A percentile compares a stretch with the other conserved stretches of the same genome.
Conservation (phyloP, 2,888 invertebrate genomes). For the Drosophila mayaguana region DNA sequence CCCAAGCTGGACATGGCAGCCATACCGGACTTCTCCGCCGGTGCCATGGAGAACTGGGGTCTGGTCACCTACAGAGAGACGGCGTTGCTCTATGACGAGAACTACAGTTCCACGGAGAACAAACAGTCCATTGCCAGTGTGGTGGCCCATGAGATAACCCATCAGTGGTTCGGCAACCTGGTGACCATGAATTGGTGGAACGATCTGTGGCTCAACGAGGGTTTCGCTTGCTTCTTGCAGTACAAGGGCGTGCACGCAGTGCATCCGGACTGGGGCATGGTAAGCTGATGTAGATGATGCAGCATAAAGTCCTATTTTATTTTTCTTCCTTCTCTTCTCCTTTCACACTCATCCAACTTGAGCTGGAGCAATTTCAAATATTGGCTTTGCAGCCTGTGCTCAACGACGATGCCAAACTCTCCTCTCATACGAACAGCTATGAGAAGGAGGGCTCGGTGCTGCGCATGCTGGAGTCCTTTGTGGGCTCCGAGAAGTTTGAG, state of each 20-base stretch:
- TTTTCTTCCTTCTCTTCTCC: neutral
- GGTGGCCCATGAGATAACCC: slow-evolving; percentile 96
- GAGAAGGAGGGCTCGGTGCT: slow-evolving; percentile 94
- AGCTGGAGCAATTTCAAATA: slow-evolving; percentile 92
- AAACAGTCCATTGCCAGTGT: slow-evolving; percentile 92
- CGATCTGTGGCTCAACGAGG: slow-evolving; percentile 96
- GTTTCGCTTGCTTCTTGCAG: slow-evolving; percentile 95
- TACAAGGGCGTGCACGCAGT: slow-evolving; percentile 90
- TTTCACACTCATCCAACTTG: neutral
- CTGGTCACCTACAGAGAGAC: slow-evolving; percentile 96
- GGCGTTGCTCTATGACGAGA: slow-evolving; percentile 90
- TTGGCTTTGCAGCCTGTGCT: slow-evolving; percentile 90
- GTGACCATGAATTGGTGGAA: slow-evolving; percentile 97
- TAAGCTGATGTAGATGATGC: slow-evolving; percentile 86
- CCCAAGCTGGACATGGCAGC: slow-evolving; percentile 89
- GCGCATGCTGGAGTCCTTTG: slow-evolving; percentile 93
- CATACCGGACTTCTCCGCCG: slow-evolving; percentile 85
- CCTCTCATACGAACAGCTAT: slow-evolving; percentile 95
- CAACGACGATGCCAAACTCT: slow-evolving; percentile 90
- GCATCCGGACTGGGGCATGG: slow-evolving; percentile 92
- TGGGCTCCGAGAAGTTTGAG: slow-evolving; percentile 89
- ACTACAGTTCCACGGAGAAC: slow-evolving; percentile 90
- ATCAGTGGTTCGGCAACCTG: slow-evolving; percentile 96
- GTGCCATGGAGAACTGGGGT: slow-evolving; percentile 98
- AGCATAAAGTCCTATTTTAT: no score